These are phyloP conservation scores for Parauchenoglanis ngamensis DNA, from an alignment of 2,797 vertebrate genomes.

Conservation along the genomic window DNA sequence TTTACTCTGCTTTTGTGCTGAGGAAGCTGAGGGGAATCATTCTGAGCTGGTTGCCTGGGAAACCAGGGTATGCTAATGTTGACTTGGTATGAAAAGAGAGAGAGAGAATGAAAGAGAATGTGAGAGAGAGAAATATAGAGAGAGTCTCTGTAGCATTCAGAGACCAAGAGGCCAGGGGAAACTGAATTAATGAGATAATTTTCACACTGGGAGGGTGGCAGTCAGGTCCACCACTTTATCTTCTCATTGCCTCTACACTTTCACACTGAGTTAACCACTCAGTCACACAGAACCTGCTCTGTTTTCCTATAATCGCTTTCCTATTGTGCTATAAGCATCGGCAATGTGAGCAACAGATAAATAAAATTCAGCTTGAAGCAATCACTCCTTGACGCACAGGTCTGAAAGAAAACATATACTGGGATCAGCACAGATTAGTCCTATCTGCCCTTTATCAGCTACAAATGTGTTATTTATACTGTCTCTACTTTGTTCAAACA, in stretches of 20 bases:
- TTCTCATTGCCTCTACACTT: slow-evolving; percentile 51
- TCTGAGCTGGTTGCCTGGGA: slow-evolving; percentile 62
- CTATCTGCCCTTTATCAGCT: slow-evolving; percentile 17
- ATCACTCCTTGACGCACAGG: not conserved
- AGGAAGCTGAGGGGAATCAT: slow-evolving; percentile 54
- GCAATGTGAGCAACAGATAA: slow-evolving; percentile 30
- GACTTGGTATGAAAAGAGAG: slow-evolving; percentile 54
- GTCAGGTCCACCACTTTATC: slow-evolving; percentile 56
- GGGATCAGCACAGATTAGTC: not conserved
- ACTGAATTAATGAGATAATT: slow-evolving; percentile 65
- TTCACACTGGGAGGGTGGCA: slow-evolving; percentile 61
- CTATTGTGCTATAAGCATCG: slow-evolving; percentile 40
- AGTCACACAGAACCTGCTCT: slow-evolving; percentile 49
- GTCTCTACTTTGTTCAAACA: slow-evolving; percentile 13
- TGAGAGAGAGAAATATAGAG: slow-evolving; percentile 22
- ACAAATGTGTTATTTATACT: slow-evolving; percentile 9
- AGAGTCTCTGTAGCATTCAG: slow-evolving; percentile 38
- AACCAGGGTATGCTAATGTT: slow-evolving; percentile 69
- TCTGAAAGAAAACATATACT: not conserved
- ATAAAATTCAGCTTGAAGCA: slow-evolving; percentile 16
- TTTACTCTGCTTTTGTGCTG: slow-evolving; percentile 61
- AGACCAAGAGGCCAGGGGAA: slow-evolving; percentile 54
- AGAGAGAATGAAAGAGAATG: slow-evolving; percentile 31
- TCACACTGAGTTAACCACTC: slow-evolving; percentile 50
- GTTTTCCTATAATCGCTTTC: slow-evolving; percentile 42